Percentiles rank a stretch among this genome's conserved stretches.
phyloP scores from a whole-genome alignment of 2,797 vertebrate genomes.

The Nannoperca obscura region DNA sequence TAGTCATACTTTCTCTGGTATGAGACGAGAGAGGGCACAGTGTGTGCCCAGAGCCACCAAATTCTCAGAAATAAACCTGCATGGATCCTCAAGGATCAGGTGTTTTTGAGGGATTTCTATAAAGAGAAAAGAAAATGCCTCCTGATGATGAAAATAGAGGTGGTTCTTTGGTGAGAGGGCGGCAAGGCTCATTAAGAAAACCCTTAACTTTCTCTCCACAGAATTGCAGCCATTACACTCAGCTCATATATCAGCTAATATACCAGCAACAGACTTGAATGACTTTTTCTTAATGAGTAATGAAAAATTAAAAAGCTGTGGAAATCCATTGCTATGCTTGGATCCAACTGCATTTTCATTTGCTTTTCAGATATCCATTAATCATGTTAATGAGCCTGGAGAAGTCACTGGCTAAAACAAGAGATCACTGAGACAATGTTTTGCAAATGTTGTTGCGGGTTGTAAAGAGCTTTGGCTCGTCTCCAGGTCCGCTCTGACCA shows the following conservation, averaged over 20 bases:
- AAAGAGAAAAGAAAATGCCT: not conserved
- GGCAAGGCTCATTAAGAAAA: conserved; percentile 43
- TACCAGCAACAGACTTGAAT: conserved; percentile 28
- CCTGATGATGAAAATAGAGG: not conserved
- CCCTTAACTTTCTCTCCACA: conserved; percentile 30
- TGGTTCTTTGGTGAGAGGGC: not conserved
- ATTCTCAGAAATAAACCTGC: conserved; percentile 47
- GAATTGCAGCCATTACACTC: conserved; percentile 37
- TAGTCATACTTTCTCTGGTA: conserved; percentile 54
- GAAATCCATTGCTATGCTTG: conserved; percentile 62
- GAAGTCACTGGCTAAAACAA: conserved; percentile 57
- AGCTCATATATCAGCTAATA: conserved; percentile 19
- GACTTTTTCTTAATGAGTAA: conserved; percentile 52
- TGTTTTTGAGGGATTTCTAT: conserved; percentile 38
- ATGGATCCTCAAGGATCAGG: conserved; percentile 41
- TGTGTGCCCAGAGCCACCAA: conserved; percentile 5
- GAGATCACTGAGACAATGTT: conserved; percentile 52
- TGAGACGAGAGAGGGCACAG: conserved; percentile 35
- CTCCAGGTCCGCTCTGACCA: conserved; percentile 52
- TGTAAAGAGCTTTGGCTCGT: conserved; percentile 52
- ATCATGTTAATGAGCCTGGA: conserved; percentile 65
- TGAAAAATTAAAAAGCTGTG: conserved; percentile 56
- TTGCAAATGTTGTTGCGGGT: conserved; percentile 42
- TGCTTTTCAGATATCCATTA: conserved; percentile 59
- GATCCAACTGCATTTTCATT: conserved; percentile 61